Evolutionary conservation across 2,888 invertebrate genomes (phyloP).

Genomic region (Polydrusus pterygomalis): DNA sequence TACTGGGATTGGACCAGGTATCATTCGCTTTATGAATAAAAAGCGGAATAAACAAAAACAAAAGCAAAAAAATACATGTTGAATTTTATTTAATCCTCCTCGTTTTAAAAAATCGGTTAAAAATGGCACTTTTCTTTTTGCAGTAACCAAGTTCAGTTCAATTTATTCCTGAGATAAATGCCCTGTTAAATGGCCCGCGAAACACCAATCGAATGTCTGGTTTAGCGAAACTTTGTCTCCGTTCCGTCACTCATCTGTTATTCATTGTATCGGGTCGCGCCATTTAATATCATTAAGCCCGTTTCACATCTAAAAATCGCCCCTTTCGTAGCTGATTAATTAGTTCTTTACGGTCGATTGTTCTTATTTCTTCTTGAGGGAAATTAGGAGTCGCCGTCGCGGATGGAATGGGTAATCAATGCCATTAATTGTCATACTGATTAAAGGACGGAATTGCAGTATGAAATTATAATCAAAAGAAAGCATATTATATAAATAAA

Average conservation of each 20-base stretch:
- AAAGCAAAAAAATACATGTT: too few species aligned
- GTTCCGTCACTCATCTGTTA: conserved; percentile 70
- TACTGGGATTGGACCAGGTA: too few species aligned
- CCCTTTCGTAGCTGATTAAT: conserved; percentile 60
- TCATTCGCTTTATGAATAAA: too few species aligned
- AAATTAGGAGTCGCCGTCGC: conserved; percentile 39
- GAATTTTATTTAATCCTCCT: too few species aligned
- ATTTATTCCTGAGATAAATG: conserved; percentile 39
- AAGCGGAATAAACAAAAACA: too few species aligned
- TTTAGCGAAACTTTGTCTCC: conserved; percentile 67
- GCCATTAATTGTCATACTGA: conserved; percentile 13
- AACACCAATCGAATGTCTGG: conserved; percentile 64
- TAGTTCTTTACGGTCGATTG: conserved; percentile 57
- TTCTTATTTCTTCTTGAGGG: conserved; percentile 39
- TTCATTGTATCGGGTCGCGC: conserved; percentile 68
- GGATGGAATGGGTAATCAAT: conserved; percentile 45
- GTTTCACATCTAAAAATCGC: conserved; percentile 63
- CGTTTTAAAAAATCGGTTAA: too few species aligned
- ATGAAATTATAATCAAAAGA: too few species aligned
- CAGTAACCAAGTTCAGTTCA: not conserved
- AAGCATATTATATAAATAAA: too few species aligned
- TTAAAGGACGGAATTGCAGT: not conserved
- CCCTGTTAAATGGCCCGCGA: conserved; percentile 64
- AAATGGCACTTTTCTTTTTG: too few species aligned
- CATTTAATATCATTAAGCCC: conserved; percentile 64